Evolutionary conservation across 2,888 invertebrate species (phyloP), one percentile per base, ranked within the genome.

Genomic region (Glyphotaelius pellucidus): DNA sequence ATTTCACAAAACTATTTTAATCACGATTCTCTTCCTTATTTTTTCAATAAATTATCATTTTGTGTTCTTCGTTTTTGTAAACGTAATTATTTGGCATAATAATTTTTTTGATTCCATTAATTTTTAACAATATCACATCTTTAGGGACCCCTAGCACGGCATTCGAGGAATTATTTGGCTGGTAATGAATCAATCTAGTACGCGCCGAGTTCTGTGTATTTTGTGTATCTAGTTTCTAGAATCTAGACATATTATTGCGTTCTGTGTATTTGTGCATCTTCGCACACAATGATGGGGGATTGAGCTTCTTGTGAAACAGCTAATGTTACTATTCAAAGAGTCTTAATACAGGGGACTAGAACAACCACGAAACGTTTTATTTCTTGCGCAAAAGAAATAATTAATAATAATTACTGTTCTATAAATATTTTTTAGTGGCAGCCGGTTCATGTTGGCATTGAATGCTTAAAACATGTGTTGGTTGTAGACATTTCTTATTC

Each of bases 271-370:
- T 85, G n/a, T n/a, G 85, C 42, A 25, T 85, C 52, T 88, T 88
- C 79, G 67, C 88, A 88, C 88, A 79, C 67, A 31, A 67, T 67
- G 67, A 88, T 88, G 79, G 79, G 30, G 67, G 35, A 88, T 88
- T 88, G 35, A 88, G n/a, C 67, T 67, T 88, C 35, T 88, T 88
- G 79, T 32, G 88, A 12, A 38, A 38, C 67, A 88, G 31, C 79
- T 88, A 79, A 35, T 30, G 88, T 32, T 88, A 31, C 88, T 32
- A 79, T 52, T 88, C 85, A 42, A 30, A 35, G 19, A 35, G 38
- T 9, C 19, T 85, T 42, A 25, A n/a, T 7, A 1, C 85, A 85
- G 85, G 35, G n/a, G 85, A 25, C 35, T 30, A 47, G 5, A 47
- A 85, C 42, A 42, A n/a, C 47, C 19, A 85, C 9, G 12, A 3